Evolutionary conservation across 2,888 invertebrate genomes (phyloP).

Genomic region (Drosophila infuscata): DNA sequence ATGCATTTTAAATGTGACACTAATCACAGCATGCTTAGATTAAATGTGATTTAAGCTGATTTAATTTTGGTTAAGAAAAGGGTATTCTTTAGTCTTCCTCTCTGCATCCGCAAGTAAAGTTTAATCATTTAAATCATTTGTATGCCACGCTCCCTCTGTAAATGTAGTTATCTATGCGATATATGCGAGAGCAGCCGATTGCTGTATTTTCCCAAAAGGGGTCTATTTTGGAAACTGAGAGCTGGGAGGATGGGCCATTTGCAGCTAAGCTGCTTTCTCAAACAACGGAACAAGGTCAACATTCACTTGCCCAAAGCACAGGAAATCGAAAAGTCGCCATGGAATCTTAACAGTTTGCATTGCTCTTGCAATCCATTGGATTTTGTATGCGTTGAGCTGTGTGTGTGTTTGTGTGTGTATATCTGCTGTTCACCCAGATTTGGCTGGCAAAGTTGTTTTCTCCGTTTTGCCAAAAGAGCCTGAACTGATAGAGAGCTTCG

Average conservation of each 20-base stretch:
- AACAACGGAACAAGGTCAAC: slow-evolving; percentile 2
- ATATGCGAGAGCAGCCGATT: neutral
- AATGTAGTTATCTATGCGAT: neutral
- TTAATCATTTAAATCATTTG: neutral
- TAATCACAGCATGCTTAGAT: neutral
- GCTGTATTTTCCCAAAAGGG: neutral
- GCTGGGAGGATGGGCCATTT: neutral
- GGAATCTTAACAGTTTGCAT: slow-evolving; percentile 29
- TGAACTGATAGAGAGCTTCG: slow-evolving; percentile 29
- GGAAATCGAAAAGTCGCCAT: slow-evolving; percentile 26
- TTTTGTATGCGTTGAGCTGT: neutral
- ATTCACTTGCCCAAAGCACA: slow-evolving; percentile 3
- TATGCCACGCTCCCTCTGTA: neutral
- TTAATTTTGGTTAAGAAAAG: neutral
- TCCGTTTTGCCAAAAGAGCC: slow-evolving; percentile 33
- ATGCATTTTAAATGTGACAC: neutral
- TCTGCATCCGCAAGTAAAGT: neutral
- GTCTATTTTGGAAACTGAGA: neutral
- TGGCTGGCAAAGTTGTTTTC: slow-evolving; percentile 34
- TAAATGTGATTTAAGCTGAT: accelerated
- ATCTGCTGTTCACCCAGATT: slow-evolving; percentile 1
- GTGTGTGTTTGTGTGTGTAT: slow-evolving; percentile 1
- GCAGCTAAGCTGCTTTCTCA: neutral
- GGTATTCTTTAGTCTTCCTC: no score
- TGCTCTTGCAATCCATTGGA: slow-evolving; percentile 13